Percentiles rank a stretch among this genome's conserved stretches.
phyloP scores from a whole-genome alignment of 1,140 invertebrate species.

The Scaptodrosophila lebanonensis region DNA sequence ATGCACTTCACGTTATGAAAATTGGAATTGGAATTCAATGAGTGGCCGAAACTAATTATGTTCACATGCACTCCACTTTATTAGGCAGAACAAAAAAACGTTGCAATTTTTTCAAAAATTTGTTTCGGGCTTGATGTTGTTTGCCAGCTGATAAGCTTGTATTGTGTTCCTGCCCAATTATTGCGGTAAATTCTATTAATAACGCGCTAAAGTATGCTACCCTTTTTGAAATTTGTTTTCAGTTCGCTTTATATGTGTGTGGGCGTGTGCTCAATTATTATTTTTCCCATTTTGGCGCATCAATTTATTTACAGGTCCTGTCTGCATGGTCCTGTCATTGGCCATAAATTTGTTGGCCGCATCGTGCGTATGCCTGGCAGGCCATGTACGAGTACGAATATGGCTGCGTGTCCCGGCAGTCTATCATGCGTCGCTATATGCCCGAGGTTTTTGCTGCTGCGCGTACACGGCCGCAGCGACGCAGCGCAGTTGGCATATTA shows the following conservation, averaged over 20 bases:
- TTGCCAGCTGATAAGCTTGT: conserved; percentile 6
- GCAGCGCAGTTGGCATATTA: conserved; percentile 62
- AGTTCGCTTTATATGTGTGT: not conserved
- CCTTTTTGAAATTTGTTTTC: conserved; percentile 7
- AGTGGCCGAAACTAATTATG: too few relatives aligned
- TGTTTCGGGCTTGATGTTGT: conserved; percentile 7
- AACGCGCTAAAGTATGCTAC: conserved; percentile 34
- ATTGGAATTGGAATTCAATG: too few relatives aligned
- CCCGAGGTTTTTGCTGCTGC: conserved; percentile 25
- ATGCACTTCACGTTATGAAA: too few relatives aligned
- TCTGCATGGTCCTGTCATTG: too few relatives aligned
- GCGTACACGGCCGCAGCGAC: conserved; percentile 1
- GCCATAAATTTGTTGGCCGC: conserved; percentile 62
- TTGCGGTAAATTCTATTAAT: conserved; percentile 46
- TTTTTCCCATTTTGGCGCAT: conserved; percentile 70
- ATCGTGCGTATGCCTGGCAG: conserved; percentile 8
- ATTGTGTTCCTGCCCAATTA: conserved; percentile 16
- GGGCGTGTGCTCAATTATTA: conserved; percentile 53
- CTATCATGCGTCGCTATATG: conserved; percentile 64
- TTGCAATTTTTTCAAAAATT: too few relatives aligned
- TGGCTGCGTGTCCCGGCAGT: conserved; percentile 53
- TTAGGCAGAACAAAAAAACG: too few relatives aligned
- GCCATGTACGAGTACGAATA: conserved; percentile 16
- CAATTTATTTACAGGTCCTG: conserved; percentile 71
- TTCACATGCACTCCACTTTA: too few relatives aligned